These are phyloP conservation scores for Prosopocoilus inquinatus DNA, from an alignment of 2,888 invertebrate genomes.

Conservation along the genomic window DNA sequence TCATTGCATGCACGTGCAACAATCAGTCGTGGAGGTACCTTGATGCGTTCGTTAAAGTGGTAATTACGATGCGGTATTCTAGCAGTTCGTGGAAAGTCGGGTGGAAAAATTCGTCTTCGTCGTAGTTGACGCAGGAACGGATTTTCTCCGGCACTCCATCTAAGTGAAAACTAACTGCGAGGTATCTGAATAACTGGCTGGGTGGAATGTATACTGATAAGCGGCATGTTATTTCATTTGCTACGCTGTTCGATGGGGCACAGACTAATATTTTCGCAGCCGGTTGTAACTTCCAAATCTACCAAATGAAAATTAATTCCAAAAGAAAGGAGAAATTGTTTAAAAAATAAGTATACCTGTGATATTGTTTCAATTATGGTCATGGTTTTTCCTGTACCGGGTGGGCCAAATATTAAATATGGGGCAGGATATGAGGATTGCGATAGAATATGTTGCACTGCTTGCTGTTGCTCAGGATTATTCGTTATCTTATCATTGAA, in stretches of 20 bases:
- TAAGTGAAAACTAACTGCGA: constrained; percentile 44
- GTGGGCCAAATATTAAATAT: constrained; percentile 61
- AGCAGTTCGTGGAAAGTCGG: constrained; percentile 54
- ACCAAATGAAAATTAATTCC: background rate
- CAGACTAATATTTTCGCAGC: constrained; percentile 57
- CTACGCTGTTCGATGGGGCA: constrained; percentile 68
- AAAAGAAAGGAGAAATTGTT: too few species aligned
- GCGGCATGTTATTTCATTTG: constrained; percentile 61
- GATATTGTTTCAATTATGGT: constrained; percentile 69
- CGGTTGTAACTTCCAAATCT: constrained; percentile 41
- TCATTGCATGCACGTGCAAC: background rate
- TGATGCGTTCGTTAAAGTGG: constrained; percentile 61
- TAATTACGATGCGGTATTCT: constrained; percentile 59
- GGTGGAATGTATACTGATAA: constrained; percentile 42
- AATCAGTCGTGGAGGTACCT: constrained; percentile 34
- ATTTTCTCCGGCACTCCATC: constrained; percentile 43
- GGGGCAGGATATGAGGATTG: constrained; percentile 54
- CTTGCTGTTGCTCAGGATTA: constrained; percentile 53
- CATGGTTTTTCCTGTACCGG: constrained; percentile 68
- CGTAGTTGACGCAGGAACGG: constrained; percentile 49
- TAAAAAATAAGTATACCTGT: constrained; percentile 52
- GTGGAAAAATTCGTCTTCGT: constrained; percentile 47
- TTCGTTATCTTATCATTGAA: constrained; percentile 39
- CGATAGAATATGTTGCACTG: constrained; percentile 53
- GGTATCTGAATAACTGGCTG: constrained; percentile 48